Conservation (phyloP, 2,113 vertebrate species). For the Hypocryptadius cinnamomeus region DNA sequence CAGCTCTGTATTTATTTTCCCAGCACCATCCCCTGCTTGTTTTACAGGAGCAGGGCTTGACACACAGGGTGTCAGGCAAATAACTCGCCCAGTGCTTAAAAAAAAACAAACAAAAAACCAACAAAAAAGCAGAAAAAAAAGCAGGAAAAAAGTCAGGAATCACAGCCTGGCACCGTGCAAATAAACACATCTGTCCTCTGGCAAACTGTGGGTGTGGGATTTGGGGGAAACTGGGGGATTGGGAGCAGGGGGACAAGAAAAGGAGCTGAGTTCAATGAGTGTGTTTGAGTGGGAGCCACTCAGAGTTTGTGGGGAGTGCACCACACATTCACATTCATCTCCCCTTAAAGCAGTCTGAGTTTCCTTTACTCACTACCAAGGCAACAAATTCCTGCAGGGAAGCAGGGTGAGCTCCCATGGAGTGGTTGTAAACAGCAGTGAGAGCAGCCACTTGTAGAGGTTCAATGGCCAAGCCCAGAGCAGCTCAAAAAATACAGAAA, state of each 20-base stretch:
- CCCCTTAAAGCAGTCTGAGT: not conserved
- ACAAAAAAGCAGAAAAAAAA: not conserved
- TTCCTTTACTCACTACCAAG: conserved; percentile 21
- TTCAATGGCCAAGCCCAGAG: not conserved
- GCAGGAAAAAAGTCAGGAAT: not conserved
- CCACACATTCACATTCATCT: not conserved
- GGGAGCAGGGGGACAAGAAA: not conserved
- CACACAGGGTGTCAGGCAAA: not conserved
- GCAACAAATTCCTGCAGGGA: conserved; percentile 19
- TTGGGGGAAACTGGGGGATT: not conserved
- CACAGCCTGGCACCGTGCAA: not conserved
- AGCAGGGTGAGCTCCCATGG: not conserved
- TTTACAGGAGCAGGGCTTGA: conserved; percentile 26
- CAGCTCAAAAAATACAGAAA: not conserved
- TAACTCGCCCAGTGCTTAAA: not conserved
- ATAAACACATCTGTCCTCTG: conserved; percentile 8
- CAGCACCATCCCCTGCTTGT: not conserved
- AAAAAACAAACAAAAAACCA: not conserved
- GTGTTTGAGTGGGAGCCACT: conserved; percentile 4
- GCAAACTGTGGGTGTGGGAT: not conserved
- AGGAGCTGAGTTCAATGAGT: not conserved
- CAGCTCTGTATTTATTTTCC: conserved; percentile 19
- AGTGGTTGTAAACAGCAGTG: not conserved
- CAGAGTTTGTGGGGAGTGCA: not conserved
- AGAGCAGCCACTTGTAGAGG: not conserved